Conservation (phyloP, 92 coral and sea anemone genomes). For the Umimayanthus chanpuru region DNA sequence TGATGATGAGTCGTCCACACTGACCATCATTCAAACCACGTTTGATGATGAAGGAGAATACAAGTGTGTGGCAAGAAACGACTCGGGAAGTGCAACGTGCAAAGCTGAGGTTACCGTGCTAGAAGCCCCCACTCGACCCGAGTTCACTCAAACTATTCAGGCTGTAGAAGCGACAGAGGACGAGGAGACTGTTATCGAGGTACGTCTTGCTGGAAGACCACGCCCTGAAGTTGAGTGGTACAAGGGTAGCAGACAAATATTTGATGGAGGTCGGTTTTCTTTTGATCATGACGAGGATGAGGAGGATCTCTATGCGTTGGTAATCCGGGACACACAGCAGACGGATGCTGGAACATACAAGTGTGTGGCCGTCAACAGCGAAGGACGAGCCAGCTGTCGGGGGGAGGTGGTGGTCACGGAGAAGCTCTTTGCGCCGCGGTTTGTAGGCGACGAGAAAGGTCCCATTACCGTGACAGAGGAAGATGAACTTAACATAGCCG, state of each 20-base stretch:
- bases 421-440: slow-evolving; percentile 53
- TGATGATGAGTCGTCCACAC: slow-evolving; percentile 62
- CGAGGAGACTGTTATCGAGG: slow-evolving; percentile 76
- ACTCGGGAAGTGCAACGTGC: slow-evolving; percentile 78
- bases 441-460: slow-evolving; percentile 44
- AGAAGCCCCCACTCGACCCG: slow-evolving; percentile 72
- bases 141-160: slow-evolving; percentile 82
- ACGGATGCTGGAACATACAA: slow-evolving; percentile 67
- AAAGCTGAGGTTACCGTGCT: slow-evolving; percentile 59
- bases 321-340: slow-evolving; percentile 53
- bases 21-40: slow-evolving; percentile 69
- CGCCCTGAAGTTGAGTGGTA: slow-evolving; percentile 83
- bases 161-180: slow-evolving; percentile 73
- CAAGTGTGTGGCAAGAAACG: slow-evolving; percentile 83
- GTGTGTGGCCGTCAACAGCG: slow-evolving; percentile 62
- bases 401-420: slow-evolving; percentile 58
- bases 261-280: slow-evolving; percentile 62
- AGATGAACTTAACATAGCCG: slow-evolving; percentile 74
- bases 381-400: slow-evolving; percentile 59
- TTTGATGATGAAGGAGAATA: slow-evolving; percentile 86
- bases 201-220: slow-evolving; percentile 81
- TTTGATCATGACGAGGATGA: slow-evolving; percentile 61
- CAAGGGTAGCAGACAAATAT: slow-evolving; percentile 68
- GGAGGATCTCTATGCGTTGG: slow-evolving; percentile 45
- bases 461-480: slow-evolving; percentile 84